These are phyloP conservation scores for Telenomus remus DNA, from an alignment of 1,140 invertebrate genomes.

Conservation along the genomic window DNA sequence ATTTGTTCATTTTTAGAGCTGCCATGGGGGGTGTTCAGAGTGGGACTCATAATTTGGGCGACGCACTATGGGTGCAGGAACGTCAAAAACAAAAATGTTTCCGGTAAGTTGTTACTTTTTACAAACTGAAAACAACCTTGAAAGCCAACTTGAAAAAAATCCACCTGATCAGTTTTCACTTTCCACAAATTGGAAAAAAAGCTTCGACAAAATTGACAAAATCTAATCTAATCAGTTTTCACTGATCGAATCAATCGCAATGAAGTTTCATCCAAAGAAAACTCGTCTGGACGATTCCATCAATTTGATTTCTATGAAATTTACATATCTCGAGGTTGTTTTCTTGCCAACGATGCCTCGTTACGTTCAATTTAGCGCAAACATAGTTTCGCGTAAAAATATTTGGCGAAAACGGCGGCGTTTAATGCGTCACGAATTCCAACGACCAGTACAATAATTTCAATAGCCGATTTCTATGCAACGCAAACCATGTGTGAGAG, in stretches of 20 bases:
- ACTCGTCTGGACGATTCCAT: too few relatives aligned
- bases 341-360: not conserved
- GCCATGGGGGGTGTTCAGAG: constrained; percentile 72
- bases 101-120: constrained; percentile 64
- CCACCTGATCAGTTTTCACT: too few relatives aligned
- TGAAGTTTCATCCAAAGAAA: too few relatives aligned
- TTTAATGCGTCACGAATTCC: constrained; percentile 30
- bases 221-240: too few relatives aligned
- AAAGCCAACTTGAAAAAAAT: too few relatives aligned
- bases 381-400: constrained; percentile 14
- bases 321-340: too few relatives aligned
- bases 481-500: not conserved
- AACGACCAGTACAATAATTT: constrained; percentile 5
- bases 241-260: too few relatives aligned
- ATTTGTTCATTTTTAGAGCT: constrained; percentile 15
- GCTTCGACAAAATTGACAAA: too few relatives aligned
- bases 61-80: constrained; percentile 73
- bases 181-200: too few relatives aligned
- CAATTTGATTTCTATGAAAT: too few relatives aligned
- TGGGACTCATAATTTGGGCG: constrained; percentile 71
- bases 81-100: constrained; percentile 69
- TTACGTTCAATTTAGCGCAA: constrained; percentile 6
- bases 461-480: constrained; percentile 26
- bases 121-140: too few relatives aligned
- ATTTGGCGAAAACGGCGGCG: constrained; percentile 23